These are phyloP conservation scores for Limnephilus auricula DNA, from an alignment of 2,888 invertebrate species.

Conservation along the genomic window DNA sequence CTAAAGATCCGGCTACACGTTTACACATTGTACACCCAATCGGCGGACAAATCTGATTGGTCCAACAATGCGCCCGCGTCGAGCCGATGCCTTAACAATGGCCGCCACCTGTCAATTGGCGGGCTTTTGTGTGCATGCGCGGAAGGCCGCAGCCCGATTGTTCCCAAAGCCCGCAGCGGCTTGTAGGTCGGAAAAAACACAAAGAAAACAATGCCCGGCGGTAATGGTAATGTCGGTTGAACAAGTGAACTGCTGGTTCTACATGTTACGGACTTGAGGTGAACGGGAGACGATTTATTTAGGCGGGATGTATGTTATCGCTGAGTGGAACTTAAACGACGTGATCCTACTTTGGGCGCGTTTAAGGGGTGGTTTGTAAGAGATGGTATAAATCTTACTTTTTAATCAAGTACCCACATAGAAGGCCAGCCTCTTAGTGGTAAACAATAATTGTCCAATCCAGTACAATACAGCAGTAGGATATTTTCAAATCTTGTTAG, in stretches of 20 bases:
- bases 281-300: constrained; percentile 27
- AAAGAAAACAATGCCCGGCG: constrained; percentile 32
- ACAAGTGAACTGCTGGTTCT: constrained; percentile 44
- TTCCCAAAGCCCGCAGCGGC: background rate
- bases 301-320: constrained; percentile 12
- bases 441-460: no score
- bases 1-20: constrained; percentile 14
- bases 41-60: constrained; percentile 58
- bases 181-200: constrained; percentile 16
- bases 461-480: no score
- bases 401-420: no score
- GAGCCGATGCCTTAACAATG: constrained; percentile 46
- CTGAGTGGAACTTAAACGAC: background rate
- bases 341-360: background rate
- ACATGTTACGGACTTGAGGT: constrained; percentile 34
- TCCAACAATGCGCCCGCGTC: constrained; percentile 51
- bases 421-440: no score
- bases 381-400: no score
- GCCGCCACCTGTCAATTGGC: constrained; percentile 57
- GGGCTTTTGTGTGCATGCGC: constrained; percentile 54
- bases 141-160: constrained; percentile 50
- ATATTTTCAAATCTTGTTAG: no score
- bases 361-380: background rate
- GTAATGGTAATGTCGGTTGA: constrained; percentile 45
- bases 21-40: constrained; percentile 57